Evolutionary conservation across 2,797 vertebrate species (phyloP).

Genomic region (Alca torda): DNA sequence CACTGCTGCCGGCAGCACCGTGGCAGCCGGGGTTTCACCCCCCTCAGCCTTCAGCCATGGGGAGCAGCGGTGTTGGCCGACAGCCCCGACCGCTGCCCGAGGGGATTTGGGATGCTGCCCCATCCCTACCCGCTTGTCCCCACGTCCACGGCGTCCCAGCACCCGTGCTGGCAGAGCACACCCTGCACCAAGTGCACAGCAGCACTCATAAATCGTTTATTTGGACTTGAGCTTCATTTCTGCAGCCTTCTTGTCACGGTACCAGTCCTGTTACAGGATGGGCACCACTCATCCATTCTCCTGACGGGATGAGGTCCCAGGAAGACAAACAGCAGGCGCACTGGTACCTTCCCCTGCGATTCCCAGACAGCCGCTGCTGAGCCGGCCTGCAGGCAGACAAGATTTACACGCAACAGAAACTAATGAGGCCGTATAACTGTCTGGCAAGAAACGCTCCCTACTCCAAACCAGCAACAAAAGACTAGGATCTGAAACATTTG

Average conservation of each 20-base stretch:
- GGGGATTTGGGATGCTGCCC: neutral
- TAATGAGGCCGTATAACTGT: neutral
- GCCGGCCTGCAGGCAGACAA: neutral
- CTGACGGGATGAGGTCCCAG: neutral
- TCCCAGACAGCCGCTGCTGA: accelerated
- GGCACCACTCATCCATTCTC: neutral
- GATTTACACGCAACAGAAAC: neutral
- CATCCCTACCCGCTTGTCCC: neutral
- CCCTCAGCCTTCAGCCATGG: neutral
- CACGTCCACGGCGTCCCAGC: accelerated
- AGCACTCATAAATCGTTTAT: too few species aligned
- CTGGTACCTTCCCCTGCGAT: neutral
- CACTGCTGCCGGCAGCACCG: neutral
- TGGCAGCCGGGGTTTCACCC: neutral
- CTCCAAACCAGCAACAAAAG: neutral
- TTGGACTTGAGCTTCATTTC: neutral
- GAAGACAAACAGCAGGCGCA: neutral
- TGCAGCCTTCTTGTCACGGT: neutral
- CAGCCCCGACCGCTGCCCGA: neutral
- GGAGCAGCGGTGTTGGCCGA: neutral
- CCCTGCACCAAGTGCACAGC: neutral
- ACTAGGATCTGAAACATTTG: neutral
- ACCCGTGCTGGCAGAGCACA: neutral
- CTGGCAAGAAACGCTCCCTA: neutral
- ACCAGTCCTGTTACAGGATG: neutral